Base-by-base conservation (phyloP, 30 jellyfish, hydroid and myxozoan species). In the Chrysaora quinquecirrha region DNA sequence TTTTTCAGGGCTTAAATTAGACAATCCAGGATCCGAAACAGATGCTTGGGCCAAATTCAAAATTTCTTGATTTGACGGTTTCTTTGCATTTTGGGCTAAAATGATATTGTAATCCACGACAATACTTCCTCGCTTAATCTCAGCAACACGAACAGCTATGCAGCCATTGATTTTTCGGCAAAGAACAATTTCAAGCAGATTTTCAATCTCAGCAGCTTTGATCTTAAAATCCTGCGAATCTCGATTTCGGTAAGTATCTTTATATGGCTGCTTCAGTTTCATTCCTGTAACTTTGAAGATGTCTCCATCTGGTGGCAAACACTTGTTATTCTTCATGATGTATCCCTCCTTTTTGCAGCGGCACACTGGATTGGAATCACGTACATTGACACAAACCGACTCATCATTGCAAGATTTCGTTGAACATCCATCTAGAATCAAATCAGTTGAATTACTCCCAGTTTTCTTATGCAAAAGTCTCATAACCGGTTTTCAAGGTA, bases 151-250 rank as follows among this genome's bases (percentile, higher is more conserved):
- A 0, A 65, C 52, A 22, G 83, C 83, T 16, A 80, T 11, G 33
- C 90, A 80, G 0, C 90, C 90, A 64, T 46, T 21, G 14, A 80
- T 80, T 56, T 48, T 43, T 10, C 22, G 43, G 64, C 90, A 66
- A 19, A 80, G 64, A 80, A 80, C 76, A n/a, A 19, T 33, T 16
- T 23, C 2, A 27, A 80, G 73, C 48, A 80, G 67, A 33, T 20
- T 80, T 49, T 80, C 90, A 18, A 80, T 67, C 50, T 80, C 90
- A 9, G 82, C 82, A 30, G 90, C 90, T 31, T 80, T 80, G 20
- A 4, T 1, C 52, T 66, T 66, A 52, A 80, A 80, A 11, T 43
- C 71, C 28, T 12, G 27, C 7, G 80, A 35, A 30, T 80, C 31
- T 14, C 16, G 52, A 35, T 80, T 64, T 18, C 34, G 47, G 67